Evolutionary conservation across 92 coral and sea anemone genomes (phyloP).

Genomic region (Heliopora coerulea): DNA sequence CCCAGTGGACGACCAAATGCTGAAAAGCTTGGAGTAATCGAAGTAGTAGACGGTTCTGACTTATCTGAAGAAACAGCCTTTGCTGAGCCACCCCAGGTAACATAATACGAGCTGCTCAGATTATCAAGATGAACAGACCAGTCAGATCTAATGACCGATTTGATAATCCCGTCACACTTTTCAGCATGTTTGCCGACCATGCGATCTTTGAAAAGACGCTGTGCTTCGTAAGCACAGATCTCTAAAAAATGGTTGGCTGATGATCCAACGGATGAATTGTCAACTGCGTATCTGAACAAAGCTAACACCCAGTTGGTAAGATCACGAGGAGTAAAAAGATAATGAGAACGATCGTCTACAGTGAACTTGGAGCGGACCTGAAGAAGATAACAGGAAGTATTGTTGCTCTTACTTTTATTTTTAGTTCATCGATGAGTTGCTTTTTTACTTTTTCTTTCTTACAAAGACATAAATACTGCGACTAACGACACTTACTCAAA

Average conservation of each 20-base stretch:
- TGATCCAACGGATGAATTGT: constrained; percentile 75
- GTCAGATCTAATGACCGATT: constrained; percentile 96
- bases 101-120: constrained; percentile 84
- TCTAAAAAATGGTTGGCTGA: constrained; percentile 84
- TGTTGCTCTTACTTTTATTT: too few species aligned
- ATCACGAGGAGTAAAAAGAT: constrained; percentile 98
- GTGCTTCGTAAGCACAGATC: constrained; percentile 94
- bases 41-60: constrained; percentile 42
- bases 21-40: constrained; percentile 59
- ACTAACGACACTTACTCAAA: too few species aligned
- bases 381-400: too few species aligned
- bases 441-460: too few species aligned
- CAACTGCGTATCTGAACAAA: constrained; percentile 81
- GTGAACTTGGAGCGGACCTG: constrained; percentile 95
- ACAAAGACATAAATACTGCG: too few species aligned
- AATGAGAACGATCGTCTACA: constrained; percentile 94
- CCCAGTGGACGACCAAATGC: constrained; percentile 88
- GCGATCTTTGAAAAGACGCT: constrained; percentile 88
- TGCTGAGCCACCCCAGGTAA: constrained; percentile 97
- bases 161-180: constrained; percentile 60
- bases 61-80: constrained; percentile 62
- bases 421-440: too few species aligned
- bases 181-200: constrained; percentile 83
- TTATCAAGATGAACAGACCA: constrained; percentile 95
- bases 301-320: constrained; percentile 95